Percentiles rank a stretch among this genome's conserved stretches.
These are phyloP conservation scores for Xiphorhynchus erythropygius DNA, from an alignment of 2,797 vertebrate species.

Conservation along the genomic window DNA sequence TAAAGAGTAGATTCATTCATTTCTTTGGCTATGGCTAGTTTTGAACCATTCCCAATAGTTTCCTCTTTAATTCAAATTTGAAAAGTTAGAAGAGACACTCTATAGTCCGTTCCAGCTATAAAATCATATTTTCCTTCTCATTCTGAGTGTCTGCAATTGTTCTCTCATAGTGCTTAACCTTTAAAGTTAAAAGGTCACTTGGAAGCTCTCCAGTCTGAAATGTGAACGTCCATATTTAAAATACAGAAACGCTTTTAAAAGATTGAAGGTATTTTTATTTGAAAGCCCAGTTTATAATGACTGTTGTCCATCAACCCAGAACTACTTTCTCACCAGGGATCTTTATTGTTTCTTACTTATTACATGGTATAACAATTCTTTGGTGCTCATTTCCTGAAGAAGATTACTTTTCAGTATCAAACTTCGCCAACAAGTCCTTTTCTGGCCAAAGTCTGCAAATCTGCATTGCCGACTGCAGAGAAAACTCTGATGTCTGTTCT, in stretches of 20 bases:
- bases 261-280: constrained; percentile 73
- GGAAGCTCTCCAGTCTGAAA: constrained; percentile 72
- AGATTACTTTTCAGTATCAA: constrained; percentile 78
- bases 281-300: constrained; percentile 69
- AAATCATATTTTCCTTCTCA: constrained; percentile 61
- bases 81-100: constrained; percentile 56
- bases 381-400: constrained; percentile 78
- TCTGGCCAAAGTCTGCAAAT: constrained; percentile 57
- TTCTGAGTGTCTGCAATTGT: constrained; percentile 48
- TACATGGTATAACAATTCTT: constrained; percentile 71
- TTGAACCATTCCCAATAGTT: constrained; percentile 13
- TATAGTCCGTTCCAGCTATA: constrained; percentile 49
- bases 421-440: constrained; percentile 65
- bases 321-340: constrained; percentile 65
- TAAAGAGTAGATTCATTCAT: constrained; percentile 29
- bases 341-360: constrained; percentile 76
- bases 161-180: constrained; percentile 47
- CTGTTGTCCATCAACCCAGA: constrained; percentile 63
- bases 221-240: constrained; percentile 71
- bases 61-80: constrained; percentile 51
- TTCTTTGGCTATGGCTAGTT: not conserved
- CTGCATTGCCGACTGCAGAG: constrained; percentile 28
- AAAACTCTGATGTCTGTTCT: constrained; percentile 52
- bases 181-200: constrained; percentile 58
- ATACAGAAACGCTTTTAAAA: constrained; percentile 64